Conservation (phyloP, 1,140 invertebrate genomes). For the Paracyclopina nana region DNA sequence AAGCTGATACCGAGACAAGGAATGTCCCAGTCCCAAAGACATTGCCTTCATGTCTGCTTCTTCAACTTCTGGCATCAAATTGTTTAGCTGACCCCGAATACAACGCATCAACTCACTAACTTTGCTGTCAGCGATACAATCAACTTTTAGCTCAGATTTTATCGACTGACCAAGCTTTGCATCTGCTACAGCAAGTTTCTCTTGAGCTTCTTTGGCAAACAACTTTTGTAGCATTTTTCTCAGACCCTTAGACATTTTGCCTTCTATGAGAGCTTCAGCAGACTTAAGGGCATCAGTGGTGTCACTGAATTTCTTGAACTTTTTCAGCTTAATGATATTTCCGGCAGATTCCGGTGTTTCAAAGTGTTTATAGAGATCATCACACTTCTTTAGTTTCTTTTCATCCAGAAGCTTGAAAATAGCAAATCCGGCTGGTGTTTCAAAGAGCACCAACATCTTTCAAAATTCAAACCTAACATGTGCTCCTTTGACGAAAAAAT, state of each 20-base stretch:
- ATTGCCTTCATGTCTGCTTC: constrained; percentile 74
- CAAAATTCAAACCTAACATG: too few relatives aligned
- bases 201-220: constrained; percentile 45
- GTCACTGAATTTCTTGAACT: constrained; percentile 87
- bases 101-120: constrained; percentile 88
- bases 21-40: constrained; percentile 86
- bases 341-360: constrained; percentile 62
- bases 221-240: constrained; percentile 83
- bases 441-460: constrained; percentile 43
- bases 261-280: constrained; percentile 77
- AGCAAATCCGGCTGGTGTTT: constrained; percentile 39
- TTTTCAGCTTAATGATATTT: constrained; percentile 79
- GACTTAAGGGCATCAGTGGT: constrained; percentile 82
- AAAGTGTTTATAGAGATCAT: constrained; percentile 79
- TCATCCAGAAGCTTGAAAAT: constrained; percentile 65
- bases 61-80: constrained; percentile 44
- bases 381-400: constrained; percentile 64
- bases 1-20: constrained; percentile 81
- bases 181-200: constrained; percentile 69
- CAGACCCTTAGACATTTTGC: constrained; percentile 78
- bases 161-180: constrained; percentile 81
- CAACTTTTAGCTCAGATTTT: constrained; percentile 78
- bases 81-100: constrained; percentile 78
- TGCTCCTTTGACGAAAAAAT: too few relatives aligned
- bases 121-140: constrained; percentile 65